Evolutionary conservation across 2,113 vertebrate species (phyloP).

Genomic region (Poecile atricapillus): DNA sequence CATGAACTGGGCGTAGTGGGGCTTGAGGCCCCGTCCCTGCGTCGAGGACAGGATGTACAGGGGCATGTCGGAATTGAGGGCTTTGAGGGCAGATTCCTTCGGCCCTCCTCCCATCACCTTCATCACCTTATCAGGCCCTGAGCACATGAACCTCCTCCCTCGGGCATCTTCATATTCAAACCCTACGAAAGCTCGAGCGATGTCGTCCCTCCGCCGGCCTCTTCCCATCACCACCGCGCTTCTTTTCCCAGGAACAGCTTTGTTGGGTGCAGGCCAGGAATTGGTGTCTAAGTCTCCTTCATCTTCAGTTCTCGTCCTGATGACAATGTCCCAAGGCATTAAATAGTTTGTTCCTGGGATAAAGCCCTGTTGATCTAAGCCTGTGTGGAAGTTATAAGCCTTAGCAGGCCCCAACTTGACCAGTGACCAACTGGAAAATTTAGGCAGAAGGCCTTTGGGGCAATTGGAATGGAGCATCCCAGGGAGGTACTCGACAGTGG

Average conservation of each 20-base stretch:
- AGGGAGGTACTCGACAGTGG: conserved; percentile 95
- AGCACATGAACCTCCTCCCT: conserved; percentile 93
- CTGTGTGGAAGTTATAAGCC: conserved; percentile 91
- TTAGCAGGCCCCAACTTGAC: conserved; percentile 94
- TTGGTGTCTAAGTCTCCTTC: conserved; percentile 86
- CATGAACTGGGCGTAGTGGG: conserved; percentile 90
- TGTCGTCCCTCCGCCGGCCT: conserved; percentile 88
- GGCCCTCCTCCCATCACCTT: conserved; percentile 93
- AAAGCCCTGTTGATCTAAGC: conserved; percentile 95
- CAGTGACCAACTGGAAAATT: conserved; percentile 97
- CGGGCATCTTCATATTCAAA: conserved; percentile 96
- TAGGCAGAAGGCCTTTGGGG: conserved; percentile 92
- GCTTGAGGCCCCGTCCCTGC: conserved; percentile 91
- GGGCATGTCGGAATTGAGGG: conserved; percentile 95
- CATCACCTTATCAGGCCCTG: conserved; percentile 93
- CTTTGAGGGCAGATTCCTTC: conserved; percentile 90
- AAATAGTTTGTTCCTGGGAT: conserved; percentile 93
- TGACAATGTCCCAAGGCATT: conserved; percentile 95
- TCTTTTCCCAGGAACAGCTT: conserved; percentile 85
- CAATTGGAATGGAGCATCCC: conserved; percentile 96
- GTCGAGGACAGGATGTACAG: conserved; percentile 92
- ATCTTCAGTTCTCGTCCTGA: conserved; percentile 89
- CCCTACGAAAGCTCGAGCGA: conserved; percentile 92
- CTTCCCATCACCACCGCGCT: conserved; percentile 84
- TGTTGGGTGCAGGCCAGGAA: conserved; percentile 96